Base-by-base conservation (phyloP, 2,888 invertebrate species). In the Lithophane semibrunnea region DNA sequence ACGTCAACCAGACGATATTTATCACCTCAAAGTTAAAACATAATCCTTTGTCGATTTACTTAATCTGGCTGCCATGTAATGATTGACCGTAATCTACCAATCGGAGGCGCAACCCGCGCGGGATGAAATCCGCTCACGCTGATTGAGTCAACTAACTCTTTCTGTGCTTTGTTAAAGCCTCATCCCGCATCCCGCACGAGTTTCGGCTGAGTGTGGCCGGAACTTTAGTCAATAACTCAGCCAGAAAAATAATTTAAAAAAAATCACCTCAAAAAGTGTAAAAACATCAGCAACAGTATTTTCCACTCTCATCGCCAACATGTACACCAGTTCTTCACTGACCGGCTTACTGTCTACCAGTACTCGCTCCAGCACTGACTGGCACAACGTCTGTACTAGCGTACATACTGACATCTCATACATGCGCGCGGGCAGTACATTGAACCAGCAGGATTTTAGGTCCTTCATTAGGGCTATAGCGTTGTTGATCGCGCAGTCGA, bases 381-480 rank as follows among this genome's bases (percentile, higher is more conserved):
- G 94, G 82, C 94, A 94, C 16, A 96, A 83, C 3, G 85, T 89
- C 73, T 90, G 92, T 0, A 94, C 88, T 9, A 97, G 87, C 0
- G 95, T 92, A 70, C 94, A 94, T 49, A 96, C 86, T 0, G 94
- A 91, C 89, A 94, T 92, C 71, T 94, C 93, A 52, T 96, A 97
- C 94, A 96, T 96, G 12, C 90, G 90, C 0, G 84, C 47, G 0
- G 97, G 96, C 0, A 97, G 89, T 0, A 95, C 87, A 13, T 88
- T 83, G 66, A 88, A 85, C 97, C 97, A 97, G 49, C 90, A 86
- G 2, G 87, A 80, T 63, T 92, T 93, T 0, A 97, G 90, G 42
- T 94, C 94, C 61, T 90, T 91, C 90, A 96, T 90, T 8, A 93
- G 84, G 9, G 91, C 88, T 0, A 95, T 78, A 0, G 96, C 93